Conservation (phyloP, 1,140 invertebrate species). For the Ostrea denselamellosa region DNA sequence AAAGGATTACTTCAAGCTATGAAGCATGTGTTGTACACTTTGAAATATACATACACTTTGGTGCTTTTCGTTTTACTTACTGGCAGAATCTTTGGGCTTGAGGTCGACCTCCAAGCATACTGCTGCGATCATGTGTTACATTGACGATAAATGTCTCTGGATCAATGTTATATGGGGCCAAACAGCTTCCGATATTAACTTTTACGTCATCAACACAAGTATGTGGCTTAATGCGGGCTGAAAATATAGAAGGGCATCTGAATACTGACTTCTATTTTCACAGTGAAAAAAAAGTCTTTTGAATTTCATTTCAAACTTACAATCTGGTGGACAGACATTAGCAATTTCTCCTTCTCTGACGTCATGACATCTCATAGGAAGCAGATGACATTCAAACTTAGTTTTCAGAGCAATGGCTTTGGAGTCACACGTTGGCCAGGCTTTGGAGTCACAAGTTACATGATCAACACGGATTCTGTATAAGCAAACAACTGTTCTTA, state of each 20-base stretch:
- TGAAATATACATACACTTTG: neutral
- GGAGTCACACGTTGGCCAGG: constrained; percentile 53
- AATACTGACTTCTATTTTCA: too few species aligned
- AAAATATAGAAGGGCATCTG: constrained; percentile 9
- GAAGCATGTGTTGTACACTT: too few species aligned
- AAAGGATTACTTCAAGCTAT: too few species aligned
- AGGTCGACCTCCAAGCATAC: constrained; percentile 44
- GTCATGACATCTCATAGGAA: constrained; percentile 54
- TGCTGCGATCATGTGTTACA: constrained; percentile 54
- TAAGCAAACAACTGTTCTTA: neutral
- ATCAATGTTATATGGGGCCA: constrained; percentile 52
- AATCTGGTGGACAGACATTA: constrained; percentile 50
- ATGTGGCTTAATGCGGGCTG: constrained; percentile 50
- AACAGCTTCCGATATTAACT: constrained; percentile 43
- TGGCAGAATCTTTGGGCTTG: constrained; percentile 51
- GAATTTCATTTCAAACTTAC: constrained; percentile 10
- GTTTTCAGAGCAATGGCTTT: constrained; percentile 54
- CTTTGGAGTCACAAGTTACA: constrained; percentile 50
- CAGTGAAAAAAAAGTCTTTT: too few species aligned
- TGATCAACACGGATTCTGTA: constrained; percentile 53
- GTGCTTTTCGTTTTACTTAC: constrained; percentile 41
- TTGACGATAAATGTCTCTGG: constrained; percentile 56
- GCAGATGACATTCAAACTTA: constrained; percentile 56
- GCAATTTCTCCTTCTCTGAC: constrained; percentile 46
- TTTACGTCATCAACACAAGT: constrained; percentile 43